Conservation (phyloP, 2,797 vertebrate species). For the Stomatorhinus walkeri region DNA sequence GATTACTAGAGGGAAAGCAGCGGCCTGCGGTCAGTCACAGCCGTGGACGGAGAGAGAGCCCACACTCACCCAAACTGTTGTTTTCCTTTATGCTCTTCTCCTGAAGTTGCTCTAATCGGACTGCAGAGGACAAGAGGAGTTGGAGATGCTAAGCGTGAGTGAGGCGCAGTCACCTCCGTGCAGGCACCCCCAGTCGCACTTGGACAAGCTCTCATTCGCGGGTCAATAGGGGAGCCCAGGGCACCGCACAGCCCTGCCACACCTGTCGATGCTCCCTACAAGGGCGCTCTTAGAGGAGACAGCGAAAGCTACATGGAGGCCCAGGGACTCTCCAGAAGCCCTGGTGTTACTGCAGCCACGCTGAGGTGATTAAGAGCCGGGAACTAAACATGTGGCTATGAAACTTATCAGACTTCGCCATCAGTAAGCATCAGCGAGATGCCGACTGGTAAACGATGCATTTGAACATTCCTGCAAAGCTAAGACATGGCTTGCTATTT, state of each 20-base stretch:
- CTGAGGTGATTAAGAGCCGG: neutral
- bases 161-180: neutral
- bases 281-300: neutral
- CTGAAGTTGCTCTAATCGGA: conserved; percentile 96
- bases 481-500: neutral
- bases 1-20: conserved; percentile 32
- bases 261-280: neutral
- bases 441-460: neutral
- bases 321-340: neutral
- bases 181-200: neutral
- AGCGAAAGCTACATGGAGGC: neutral
- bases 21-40: conserved; percentile 30
- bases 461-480: neutral
- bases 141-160: conserved; percentile 51
- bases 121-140: conserved; percentile 83
- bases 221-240: neutral
- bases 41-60: conserved; percentile 16
- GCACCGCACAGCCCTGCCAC: neutral
- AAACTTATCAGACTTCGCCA: neutral
- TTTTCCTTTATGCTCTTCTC: conserved; percentile 98
- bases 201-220: neutral
- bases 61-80: conserved; percentile 92
- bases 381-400: neutral
- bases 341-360: neutral
- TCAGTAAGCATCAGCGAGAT: neutral